Evolutionary conservation across 1,140 invertebrate genomes (phyloP).

Genomic region (Probaryconus sp.): DNA sequence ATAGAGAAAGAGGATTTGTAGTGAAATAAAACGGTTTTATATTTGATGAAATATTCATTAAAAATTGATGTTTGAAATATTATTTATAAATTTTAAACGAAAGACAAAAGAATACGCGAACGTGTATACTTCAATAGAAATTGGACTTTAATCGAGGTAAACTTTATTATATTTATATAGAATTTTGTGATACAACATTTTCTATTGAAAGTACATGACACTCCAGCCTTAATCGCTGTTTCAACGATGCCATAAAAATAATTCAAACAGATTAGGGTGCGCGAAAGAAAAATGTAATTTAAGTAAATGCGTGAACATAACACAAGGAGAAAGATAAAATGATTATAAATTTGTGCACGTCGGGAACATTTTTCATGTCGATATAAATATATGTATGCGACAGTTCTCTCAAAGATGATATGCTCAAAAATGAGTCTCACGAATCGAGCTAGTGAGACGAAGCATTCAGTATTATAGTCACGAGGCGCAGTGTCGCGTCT

Average conservation of each 20-base stretch:
- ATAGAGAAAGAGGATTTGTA: too few species aligned
- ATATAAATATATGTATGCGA: slow-evolving; percentile 51
- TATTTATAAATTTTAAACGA: too few species aligned
- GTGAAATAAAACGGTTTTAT: too few species aligned
- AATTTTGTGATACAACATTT: too few species aligned
- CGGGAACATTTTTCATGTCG: slow-evolving; percentile 41
- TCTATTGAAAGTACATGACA: too few species aligned
- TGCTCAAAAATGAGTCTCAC: slow-evolving; percentile 46
- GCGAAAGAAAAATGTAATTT: slow-evolving; percentile 3
- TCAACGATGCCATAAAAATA: slow-evolving; percentile 9
- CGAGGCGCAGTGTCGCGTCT: slow-evolving; percentile 49
- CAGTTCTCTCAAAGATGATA: slow-evolving; percentile 45
- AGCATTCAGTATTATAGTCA: slow-evolving; percentile 50
- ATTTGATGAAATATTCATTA: too few species aligned
- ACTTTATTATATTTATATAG: too few species aligned
- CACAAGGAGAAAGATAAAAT: slow-evolving; percentile 7
- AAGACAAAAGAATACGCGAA: too few species aligned
- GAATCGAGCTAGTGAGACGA: slow-evolving; percentile 13
- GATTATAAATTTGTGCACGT: slow-evolving; percentile 49
- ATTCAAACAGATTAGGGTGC: slow-evolving; percentile 17
- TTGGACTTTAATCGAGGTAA: too few species aligned
- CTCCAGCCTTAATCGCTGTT: too few species aligned
- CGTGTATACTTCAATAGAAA: too few species aligned
- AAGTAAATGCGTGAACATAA: slow-evolving; percentile 17
- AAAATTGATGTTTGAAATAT: too few species aligned